Conservation (phyloP, 1,140 invertebrate species). For the Bombus sibiricus region DNA sequence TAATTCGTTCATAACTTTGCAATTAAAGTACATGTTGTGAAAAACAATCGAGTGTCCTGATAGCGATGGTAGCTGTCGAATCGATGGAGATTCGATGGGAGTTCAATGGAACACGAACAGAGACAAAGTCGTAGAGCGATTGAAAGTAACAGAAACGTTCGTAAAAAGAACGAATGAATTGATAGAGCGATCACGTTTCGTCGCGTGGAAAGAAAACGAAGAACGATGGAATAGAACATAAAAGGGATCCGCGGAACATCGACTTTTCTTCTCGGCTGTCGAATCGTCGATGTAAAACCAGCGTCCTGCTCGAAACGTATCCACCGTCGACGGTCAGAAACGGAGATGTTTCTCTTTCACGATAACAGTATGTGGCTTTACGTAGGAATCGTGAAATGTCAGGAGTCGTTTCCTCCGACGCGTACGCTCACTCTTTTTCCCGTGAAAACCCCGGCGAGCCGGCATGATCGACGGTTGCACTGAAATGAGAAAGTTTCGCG, state of each 20-base stretch:
- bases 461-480: not conserved
- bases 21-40: not conserved
- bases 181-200: not conserved
- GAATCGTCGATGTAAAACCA: not conserved
- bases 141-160: not conserved
- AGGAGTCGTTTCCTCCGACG: not conserved
- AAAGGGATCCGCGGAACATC: not conserved
- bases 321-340: not conserved
- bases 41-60: not conserved
- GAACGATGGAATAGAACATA: not conserved
- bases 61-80: not conserved
- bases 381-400: not conserved
- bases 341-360: not conserved
- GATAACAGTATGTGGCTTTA: not conserved
- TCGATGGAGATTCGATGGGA: not conserved
- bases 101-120: not conserved
- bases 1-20: too few relatives aligned
- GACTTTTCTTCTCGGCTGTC: not conserved
- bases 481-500: conserved; percentile 7
- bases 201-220: not conserved
- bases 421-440: not conserved
- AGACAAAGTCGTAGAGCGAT: too few relatives aligned
- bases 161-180: not conserved
- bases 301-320: not conserved
- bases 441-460: not conserved